Percentiles rank a stretch among this genome's conserved stretches.
Conservation (phyloP, 1,140 invertebrate species). For the Aplysia californica region DNA sequence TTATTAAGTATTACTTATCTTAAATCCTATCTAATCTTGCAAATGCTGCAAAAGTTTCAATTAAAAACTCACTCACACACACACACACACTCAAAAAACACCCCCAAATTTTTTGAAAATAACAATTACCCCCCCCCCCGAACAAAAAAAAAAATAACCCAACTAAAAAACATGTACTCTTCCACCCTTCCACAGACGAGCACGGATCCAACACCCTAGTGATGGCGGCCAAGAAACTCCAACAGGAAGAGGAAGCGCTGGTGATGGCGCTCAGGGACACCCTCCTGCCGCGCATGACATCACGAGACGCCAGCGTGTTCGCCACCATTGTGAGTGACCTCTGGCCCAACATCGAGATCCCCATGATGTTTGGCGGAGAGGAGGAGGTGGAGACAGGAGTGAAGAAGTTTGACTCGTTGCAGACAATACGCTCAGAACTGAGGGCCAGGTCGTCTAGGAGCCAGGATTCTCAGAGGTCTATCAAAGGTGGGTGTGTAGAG, state of each 20-base stretch:
- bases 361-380: slow-evolving; percentile 56
- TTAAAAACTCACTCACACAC: too few species aligned
- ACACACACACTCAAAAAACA: too few species aligned
- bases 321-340: slow-evolving; percentile 54
- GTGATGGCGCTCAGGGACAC: slow-evolving; percentile 59
- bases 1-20: too few species aligned
- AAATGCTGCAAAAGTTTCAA: too few species aligned
- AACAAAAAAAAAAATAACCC: too few species aligned
- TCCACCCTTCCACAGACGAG: too few species aligned
- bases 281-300: slow-evolving; percentile 58
- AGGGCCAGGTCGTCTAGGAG: slow-evolving; percentile 49
- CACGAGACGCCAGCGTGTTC: slow-evolving; percentile 59
- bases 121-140: too few species aligned
- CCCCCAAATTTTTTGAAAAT: too few species aligned
- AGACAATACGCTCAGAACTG: slow-evolving; percentile 31
- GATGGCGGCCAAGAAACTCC: slow-evolving; percentile 28
- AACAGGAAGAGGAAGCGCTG: slow-evolving; percentile 56
- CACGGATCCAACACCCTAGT: background rate
- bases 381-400: slow-evolving; percentile 6
- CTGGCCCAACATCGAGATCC: slow-evolving; percentile 59
- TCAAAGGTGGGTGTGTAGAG: slow-evolving; percentile 59
- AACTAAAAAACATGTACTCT: too few species aligned
- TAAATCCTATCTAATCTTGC: too few species aligned
- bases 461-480: slow-evolving; percentile 44
- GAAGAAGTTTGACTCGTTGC: slow-evolving; percentile 38